Percentiles rank a stretch among this genome's conserved stretches.
These are phyloP conservation scores for Aix galericulata DNA, from an alignment of 2,113 vertebrate genomes.

Conservation along the genomic window DNA sequence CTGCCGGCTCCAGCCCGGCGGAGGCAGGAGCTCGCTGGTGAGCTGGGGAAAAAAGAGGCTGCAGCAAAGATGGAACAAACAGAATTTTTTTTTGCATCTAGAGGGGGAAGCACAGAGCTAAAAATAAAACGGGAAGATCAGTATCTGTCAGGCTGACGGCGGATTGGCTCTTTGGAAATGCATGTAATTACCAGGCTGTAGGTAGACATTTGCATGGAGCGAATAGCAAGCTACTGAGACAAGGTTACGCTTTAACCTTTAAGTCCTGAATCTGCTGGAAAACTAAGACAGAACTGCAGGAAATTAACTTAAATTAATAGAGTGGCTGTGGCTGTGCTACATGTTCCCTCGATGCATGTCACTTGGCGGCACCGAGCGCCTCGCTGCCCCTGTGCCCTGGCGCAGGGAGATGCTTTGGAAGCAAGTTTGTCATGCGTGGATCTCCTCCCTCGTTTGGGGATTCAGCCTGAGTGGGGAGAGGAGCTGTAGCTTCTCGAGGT, in stretches of 20 bases:
- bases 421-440: neutral
- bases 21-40: slow-evolving; percentile 63
- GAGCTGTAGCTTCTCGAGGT: neutral
- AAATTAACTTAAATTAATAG: slow-evolving; percentile 77
- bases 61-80: slow-evolving; percentile 82
- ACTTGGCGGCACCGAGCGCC: neutral
- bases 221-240: slow-evolving; percentile 78
- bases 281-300: slow-evolving; percentile 74
- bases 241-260: slow-evolving; percentile 85
- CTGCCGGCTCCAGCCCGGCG: slow-evolving; percentile 21
- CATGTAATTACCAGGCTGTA: slow-evolving; percentile 93
- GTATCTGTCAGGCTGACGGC: slow-evolving; percentile 86
- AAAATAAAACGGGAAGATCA: slow-evolving; percentile 87
- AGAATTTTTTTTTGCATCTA: slow-evolving; percentile 87
- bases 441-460: neutral
- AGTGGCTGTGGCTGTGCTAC: slow-evolving; percentile 52
- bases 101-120: slow-evolving; percentile 89
- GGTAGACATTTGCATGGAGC: slow-evolving; percentile 87
- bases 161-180: slow-evolving; percentile 89
- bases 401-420: slow-evolving; percentile 30
- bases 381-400: slow-evolving; percentile 25
- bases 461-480: slow-evolving; percentile 2
- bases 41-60: slow-evolving; percentile 66
- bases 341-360: slow-evolving; percentile 27
- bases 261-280: slow-evolving; percentile 76